A percentile compares a stretch with the other conserved stretches of the same genome.
phyloP scores from a whole-genome alignment of 2,888 invertebrate species.

The Osmoderma eremita region DNA sequence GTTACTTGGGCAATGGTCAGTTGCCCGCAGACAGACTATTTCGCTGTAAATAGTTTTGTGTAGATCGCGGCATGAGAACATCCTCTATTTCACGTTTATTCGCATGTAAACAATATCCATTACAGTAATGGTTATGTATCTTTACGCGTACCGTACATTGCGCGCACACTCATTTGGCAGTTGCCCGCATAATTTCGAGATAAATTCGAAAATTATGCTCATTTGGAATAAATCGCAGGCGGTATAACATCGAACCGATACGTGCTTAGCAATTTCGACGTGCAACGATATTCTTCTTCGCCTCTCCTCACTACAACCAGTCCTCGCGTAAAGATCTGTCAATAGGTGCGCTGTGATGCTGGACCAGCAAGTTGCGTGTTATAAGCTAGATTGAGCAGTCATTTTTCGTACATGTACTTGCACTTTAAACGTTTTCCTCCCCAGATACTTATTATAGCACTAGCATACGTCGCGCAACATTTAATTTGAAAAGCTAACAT shows the following conservation, averaged over 20 bases:
- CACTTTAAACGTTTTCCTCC: not conserved
- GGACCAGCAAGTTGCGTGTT: not conserved
- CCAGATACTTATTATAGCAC: not conserved
- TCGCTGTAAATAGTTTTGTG: slow-evolving; percentile 1
- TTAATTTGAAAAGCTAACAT: not conserved
- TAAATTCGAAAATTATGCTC: slow-evolving; percentile 45
- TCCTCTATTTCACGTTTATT: slow-evolving; percentile 30
- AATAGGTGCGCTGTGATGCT: not conserved
- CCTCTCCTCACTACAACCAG: not conserved
- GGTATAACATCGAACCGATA: not conserved
- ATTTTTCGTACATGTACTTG: slow-evolving; percentile 4
- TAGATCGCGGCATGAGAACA: slow-evolving; percentile 4
- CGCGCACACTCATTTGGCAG: slow-evolving; percentile 16
- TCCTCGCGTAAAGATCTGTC: slow-evolving; percentile 13
- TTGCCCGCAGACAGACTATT: not conserved
- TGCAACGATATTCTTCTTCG: slow-evolving; percentile 25
- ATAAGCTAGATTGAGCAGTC: slow-evolving; percentile 16
- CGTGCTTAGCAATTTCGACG: slow-evolving; percentile 15
- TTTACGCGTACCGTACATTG: slow-evolving; percentile 33
- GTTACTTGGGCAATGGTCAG: no score
- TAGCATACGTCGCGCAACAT: no score
- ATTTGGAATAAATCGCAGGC: slow-evolving; percentile 37
- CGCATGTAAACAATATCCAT: slow-evolving; percentile 37
- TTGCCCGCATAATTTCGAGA: slow-evolving; percentile 41
- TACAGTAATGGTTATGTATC: slow-evolving; percentile 39